Conservation (phyloP, 2,113 vertebrate species). For the Setophaga coronata region DNA sequence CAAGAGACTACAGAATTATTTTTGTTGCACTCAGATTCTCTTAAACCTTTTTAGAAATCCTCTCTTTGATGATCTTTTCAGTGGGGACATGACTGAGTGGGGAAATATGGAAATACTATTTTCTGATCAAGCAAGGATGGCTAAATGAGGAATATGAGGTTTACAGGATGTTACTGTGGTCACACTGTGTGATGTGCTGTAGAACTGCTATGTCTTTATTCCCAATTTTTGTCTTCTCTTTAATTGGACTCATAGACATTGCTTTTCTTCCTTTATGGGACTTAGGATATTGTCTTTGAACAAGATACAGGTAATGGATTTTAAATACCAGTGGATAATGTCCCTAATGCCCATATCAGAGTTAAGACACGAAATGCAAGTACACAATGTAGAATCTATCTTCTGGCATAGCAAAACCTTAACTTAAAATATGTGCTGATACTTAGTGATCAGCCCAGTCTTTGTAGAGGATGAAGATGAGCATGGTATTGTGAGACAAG, state of each 20-base stretch:
- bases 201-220: neutral
- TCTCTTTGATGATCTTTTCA: neutral
- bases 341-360: neutral
- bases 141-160: neutral
- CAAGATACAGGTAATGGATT: neutral
- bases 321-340: neutral
- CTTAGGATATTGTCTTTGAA: neutral
- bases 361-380: neutral
- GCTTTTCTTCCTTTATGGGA: neutral
- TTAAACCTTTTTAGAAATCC: neutral
- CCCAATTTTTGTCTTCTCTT: neutral
- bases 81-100: neutral
- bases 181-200: neutral
- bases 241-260: neutral
- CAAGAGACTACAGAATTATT: neutral
- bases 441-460: neutral
- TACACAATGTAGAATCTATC: neutral
- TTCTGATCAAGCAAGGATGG: neutral
- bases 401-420: neutral
- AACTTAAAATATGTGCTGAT: neutral
- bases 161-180: neutral
- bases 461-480: neutral
- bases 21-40: neutral
- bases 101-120: neutral
- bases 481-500: rapidly evolving